These are phyloP conservation scores for Peromyscus melanophrys DNA, from an alignment of 2,797 vertebrate species.

Conservation along the genomic window DNA sequence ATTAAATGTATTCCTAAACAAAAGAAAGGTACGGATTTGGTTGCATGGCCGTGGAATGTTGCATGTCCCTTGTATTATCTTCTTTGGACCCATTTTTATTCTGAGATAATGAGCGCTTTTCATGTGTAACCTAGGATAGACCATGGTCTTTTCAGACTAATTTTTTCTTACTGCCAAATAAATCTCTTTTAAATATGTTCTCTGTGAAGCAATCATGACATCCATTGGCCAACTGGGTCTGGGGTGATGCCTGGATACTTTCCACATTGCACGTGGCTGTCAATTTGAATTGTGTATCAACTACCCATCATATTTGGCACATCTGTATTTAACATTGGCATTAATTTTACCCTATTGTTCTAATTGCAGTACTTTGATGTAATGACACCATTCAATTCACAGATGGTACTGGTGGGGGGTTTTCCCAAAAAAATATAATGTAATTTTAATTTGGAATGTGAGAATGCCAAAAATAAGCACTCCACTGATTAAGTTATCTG, in stretches of 20 bases:
- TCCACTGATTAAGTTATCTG: conserved; percentile 82
- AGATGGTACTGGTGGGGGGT: conserved; percentile 77
- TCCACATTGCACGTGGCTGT: conserved; percentile 86
- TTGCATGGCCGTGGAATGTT: conserved; percentile 21
- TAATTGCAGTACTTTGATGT: conserved; percentile 79
- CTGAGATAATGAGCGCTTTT: conserved; percentile 73
- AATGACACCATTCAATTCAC: conserved; percentile 79
- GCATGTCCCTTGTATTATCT: conserved; percentile 56
- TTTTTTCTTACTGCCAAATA: conserved; percentile 85
- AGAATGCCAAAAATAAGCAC: conserved; percentile 76
- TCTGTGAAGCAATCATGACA: conserved; percentile 79
- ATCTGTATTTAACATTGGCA: conserved; percentile 82
- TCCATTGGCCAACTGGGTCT: conserved; percentile 82
- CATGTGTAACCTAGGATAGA: conserved; percentile 78
- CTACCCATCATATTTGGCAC: conserved; percentile 83
- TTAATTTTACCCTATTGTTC: conserved; percentile 86
- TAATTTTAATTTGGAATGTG: conserved; percentile 83
- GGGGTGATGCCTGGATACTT: conserved; percentile 83
- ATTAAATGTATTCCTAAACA: conserved; percentile 53
- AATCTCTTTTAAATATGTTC: conserved; percentile 83
- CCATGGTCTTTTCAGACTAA: conserved; percentile 77
- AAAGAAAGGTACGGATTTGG: conserved; percentile 61
- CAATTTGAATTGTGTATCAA: conserved; percentile 82
- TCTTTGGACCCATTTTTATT: conserved; percentile 59
- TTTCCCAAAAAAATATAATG: conserved; percentile 84